These are phyloP conservation scores for Lasioglossum villosulum DNA, from an alignment of 2,888 invertebrate genomes.

Conservation along the genomic window DNA sequence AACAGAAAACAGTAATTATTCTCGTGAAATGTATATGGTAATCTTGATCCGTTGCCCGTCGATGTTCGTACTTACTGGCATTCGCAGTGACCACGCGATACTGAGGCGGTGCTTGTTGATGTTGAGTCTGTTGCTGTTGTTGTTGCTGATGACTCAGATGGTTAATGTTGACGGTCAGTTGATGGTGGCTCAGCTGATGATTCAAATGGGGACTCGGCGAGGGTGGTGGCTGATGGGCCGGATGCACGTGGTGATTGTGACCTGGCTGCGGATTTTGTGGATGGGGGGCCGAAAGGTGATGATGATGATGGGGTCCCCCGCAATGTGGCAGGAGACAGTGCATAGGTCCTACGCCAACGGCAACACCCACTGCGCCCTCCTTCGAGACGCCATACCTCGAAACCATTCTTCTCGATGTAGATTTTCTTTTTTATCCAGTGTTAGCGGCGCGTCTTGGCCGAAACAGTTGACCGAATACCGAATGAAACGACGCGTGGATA, in stretches of 20 bases:
- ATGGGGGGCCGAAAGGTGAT: constrained; percentile 79
- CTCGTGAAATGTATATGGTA: neutral
- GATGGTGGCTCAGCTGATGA: constrained; percentile 79
- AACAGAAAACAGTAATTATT: neutral
- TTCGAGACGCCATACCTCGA: constrained; percentile 81
- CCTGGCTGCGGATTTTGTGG: constrained; percentile 77
- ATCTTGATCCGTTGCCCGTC: neutral
- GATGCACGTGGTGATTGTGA: constrained; percentile 81
- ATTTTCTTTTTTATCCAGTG: constrained; percentile 51
- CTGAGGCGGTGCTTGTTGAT: constrained; percentile 77
- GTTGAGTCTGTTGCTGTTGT: constrained; percentile 75
- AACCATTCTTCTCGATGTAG: constrained; percentile 75
- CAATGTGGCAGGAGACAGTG: constrained; percentile 78
- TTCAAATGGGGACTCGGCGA: constrained; percentile 80
- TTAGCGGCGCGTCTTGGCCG: constrained; percentile 44
- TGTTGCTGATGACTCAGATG: constrained; percentile 79
- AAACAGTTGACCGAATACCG: constrained; percentile 38
- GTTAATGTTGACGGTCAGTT: constrained; percentile 78
- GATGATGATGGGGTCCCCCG: constrained; percentile 79
- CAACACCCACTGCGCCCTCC: constrained; percentile 81
- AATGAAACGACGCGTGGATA: constrained; percentile 31
- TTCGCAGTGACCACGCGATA: constrained; percentile 80
- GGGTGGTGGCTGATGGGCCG: constrained; percentile 77
- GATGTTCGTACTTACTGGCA: constrained; percentile 76
- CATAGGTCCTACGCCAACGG: constrained; percentile 80